Evolutionary conservation across 2,888 invertebrate genomes (phyloP), one percentile per base, ranked within the genome.

Genomic region (Xiphydria camelus): DNA sequence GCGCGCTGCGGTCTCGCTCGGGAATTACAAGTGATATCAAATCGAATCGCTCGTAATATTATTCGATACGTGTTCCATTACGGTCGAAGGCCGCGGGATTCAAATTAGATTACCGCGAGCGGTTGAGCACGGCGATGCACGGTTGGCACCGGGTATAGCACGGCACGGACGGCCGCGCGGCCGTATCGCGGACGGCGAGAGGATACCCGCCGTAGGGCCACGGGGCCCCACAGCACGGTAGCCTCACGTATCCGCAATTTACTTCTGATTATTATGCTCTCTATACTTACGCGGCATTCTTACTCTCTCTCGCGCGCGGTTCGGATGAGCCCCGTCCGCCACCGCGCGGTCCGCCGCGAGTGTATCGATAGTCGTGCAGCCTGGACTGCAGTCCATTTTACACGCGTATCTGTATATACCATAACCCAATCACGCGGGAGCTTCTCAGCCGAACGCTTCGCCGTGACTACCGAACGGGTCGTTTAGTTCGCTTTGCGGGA

Each of bases 161-260:
- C n/a, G 37, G 14, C 29, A 44, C 57, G 34, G n/a, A 6, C 29
- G 57, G 40, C 46, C 48, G 40, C 41, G 45, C 41, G 39, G 36
- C 23, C 39, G 31, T 22, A 20, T 22, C 32, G 22, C 19, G 12
- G 36, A 19, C 40, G 21, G 23, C 10, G 17, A 15, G 10, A 10
- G 4, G 10, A 34, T 34, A 17, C 10, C 23, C 14, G 10, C 34
- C 15, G 17, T 9, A 7, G 15, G 18, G 18, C 34, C 41, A 20
- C 34, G 26, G 37, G 45, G 41, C 46, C 49, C 54, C 59, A 62
- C 66, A 61, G 62, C 64, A 72, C 75, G 72, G 75, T 75, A 75
- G 75, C 75, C 64, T 75, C 75, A 75, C 75, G 74, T 74, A 66
- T 64, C 61, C 58, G 73, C 73, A 75, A 75, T 75, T 75, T 75